Conservation (phyloP, 2,113 vertebrate genomes). For the Cyanistes caeruleus region DNA sequence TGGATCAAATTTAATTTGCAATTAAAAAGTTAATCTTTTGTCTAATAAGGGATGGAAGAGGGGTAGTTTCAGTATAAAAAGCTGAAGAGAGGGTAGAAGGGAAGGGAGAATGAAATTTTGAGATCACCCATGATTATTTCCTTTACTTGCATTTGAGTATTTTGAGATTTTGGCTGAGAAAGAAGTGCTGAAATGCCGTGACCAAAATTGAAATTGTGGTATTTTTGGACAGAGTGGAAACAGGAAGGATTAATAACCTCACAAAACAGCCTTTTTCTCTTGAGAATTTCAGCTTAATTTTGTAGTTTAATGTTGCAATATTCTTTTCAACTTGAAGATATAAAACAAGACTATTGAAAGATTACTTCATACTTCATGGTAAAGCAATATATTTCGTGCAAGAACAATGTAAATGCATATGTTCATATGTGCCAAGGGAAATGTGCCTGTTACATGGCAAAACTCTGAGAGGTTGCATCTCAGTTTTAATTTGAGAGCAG, state of each 20-base stretch:
- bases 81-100: fast-evolving
- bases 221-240: constrained; percentile 23
- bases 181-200: not conserved
- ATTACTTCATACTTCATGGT: not conserved
- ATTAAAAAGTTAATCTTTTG: not conserved
- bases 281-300: not conserved
- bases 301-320: not conserved
- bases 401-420: not conserved
- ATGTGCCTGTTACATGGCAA: not conserved
- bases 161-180: constrained; percentile 20
- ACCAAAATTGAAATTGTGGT: constrained; percentile 26
- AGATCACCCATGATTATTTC: not conserved
- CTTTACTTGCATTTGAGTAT: not conserved
- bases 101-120: not conserved
- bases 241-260: constrained; percentile 37
- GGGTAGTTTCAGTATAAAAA: not conserved
- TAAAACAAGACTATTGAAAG: not conserved
- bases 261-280: not conserved
- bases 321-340: not conserved
- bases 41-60: not conserved
- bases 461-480: not conserved
- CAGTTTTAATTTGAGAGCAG: not conserved
- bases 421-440: not conserved
- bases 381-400: not conserved
- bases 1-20: not conserved